Evolutionary conservation across 1,140 invertebrate genomes (phyloP).

Genomic region (Liolophura sinensis): DNA sequence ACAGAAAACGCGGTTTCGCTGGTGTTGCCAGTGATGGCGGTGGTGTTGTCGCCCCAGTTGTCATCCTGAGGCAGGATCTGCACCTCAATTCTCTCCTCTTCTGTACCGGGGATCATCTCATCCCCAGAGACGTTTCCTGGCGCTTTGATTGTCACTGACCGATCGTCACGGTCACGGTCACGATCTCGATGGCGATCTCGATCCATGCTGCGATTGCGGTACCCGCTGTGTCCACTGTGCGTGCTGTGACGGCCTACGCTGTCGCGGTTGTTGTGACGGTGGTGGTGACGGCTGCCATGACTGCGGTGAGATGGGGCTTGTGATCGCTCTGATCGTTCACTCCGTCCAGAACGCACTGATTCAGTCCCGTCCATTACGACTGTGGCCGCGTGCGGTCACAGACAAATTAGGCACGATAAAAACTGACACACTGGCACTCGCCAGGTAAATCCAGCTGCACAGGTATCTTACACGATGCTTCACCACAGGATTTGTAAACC

Average conservation of each 20-base stretch:
- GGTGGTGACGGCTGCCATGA: slow-evolving; percentile 41
- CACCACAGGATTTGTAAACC: too few relatives aligned
- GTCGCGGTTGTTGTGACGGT: slow-evolving; percentile 27
- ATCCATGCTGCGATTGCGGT: slow-evolving; percentile 29
- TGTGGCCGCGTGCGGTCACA: too few relatives aligned
- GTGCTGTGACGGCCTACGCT: slow-evolving; percentile 24
- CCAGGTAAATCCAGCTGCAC: too few relatives aligned
- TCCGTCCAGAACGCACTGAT: slow-evolving; percentile 54
- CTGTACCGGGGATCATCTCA: slow-evolving; percentile 19
- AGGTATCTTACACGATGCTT: too few relatives aligned
- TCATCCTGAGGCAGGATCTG: slow-evolving; percentile 92
- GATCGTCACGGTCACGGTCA: slow-evolving; percentile 41
- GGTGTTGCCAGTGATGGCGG: slow-evolving; percentile 94
- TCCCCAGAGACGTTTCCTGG: slow-evolving; percentile 46
- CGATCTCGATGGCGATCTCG: slow-evolving; percentile 12
- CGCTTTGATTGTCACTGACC: slow-evolving; percentile 50
- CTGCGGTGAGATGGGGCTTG: slow-evolving; percentile 31
- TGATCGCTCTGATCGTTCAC: slow-evolving; percentile 55
- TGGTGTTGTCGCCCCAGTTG: slow-evolving; percentile 98
- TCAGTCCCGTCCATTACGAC: slow-evolving; percentile 47
- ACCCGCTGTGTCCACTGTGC: slow-evolving; percentile 24
- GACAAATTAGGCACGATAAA: too few relatives aligned
- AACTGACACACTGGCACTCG: too few relatives aligned
- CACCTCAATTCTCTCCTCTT: slow-evolving; percentile 75
- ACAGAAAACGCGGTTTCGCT: slow-evolving; percentile 82